Evolutionary conservation across 2,113 vertebrate genomes (phyloP).

Genomic region (Cololabis saira): DNA sequence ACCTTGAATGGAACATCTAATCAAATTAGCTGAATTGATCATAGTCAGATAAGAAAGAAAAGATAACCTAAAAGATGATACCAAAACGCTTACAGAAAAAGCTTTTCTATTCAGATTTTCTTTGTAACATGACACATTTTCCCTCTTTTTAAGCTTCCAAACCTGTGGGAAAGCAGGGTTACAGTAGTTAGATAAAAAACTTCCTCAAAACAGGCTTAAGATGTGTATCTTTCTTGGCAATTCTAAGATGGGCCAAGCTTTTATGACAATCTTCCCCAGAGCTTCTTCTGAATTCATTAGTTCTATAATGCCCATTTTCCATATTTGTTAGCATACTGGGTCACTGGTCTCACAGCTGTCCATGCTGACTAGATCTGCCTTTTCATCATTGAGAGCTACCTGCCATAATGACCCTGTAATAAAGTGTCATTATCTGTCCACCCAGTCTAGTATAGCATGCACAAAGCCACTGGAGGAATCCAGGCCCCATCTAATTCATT

Average conservation of each 20-base stretch:
- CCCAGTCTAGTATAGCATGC: constrained; percentile 70
- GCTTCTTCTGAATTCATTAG: constrained; percentile 73
- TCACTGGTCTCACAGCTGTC: constrained; percentile 77
- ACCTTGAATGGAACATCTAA: not conserved
- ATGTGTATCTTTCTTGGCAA: constrained; percentile 61
- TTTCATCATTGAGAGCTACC: constrained; percentile 76
- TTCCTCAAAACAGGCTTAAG: constrained; percentile 52
- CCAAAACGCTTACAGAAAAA: not conserved
- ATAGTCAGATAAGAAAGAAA: not conserved
- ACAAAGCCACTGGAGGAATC: constrained; percentile 77
- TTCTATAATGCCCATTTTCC: constrained; percentile 71
- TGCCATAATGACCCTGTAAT: constrained; percentile 77
- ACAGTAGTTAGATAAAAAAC: constrained; percentile 33
- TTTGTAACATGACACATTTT: not conserved
- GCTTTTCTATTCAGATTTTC: not conserved
- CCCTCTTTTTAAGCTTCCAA: constrained; percentile 18
- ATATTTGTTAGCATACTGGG: constrained; percentile 77
- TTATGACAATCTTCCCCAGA: constrained; percentile 67
- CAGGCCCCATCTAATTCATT: constrained; percentile 73
- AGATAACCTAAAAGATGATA: not conserved
- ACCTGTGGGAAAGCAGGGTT: constrained; percentile 63
- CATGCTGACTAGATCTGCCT: constrained; percentile 68
- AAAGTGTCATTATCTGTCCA: constrained; percentile 78
- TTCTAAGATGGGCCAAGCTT: constrained; percentile 41
- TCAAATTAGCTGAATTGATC: constrained; percentile 1